Conservation (phyloP, 2,888 invertebrate genomes). For the Ectropis crepuscularia region DNA sequence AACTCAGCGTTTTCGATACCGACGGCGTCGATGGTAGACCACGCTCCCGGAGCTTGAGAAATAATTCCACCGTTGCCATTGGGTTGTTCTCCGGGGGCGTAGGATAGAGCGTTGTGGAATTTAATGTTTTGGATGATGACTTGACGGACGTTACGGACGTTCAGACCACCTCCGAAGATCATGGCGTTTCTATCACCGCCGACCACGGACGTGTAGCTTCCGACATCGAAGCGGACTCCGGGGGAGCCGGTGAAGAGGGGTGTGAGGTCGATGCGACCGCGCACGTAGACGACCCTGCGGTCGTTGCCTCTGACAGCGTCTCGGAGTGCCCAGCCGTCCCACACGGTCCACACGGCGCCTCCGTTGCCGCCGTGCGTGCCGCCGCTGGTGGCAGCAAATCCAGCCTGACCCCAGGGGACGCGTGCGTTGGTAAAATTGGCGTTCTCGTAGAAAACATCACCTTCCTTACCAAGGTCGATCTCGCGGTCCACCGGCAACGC, state of each 20-base stretch:
- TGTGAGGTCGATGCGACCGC: conserved; percentile 25
- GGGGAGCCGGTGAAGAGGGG: conserved; percentile 26
- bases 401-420: neutral
- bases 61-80: conserved; percentile 20
- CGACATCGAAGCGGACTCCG: conserved; percentile 21
- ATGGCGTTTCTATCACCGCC: conserved; percentile 24
- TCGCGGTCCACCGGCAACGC: conserved; percentile 8
- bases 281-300: conserved; percentile 14
- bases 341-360: conserved; percentile 27
- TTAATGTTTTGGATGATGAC: conserved; percentile 23
- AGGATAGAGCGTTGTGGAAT: conserved; percentile 25
- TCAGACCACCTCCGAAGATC: conserved; percentile 24
- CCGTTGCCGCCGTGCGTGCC: conserved; percentile 23
- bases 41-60: conserved; percentile 11
- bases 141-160: conserved; percentile 2
- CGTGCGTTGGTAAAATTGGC: neutral
- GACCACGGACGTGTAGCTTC: conserved; percentile 15
- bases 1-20: conserved; percentile 18
- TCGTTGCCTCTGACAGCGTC: conserved; percentile 13
- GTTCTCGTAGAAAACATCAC: neutral
- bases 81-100: conserved; percentile 22
- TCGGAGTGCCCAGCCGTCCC: conserved; percentile 27
- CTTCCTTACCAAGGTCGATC: neutral
- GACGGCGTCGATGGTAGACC: conserved; percentile 14
- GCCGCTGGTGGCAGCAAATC: conserved; percentile 11